Evolutionary conservation across 2,113 vertebrate genomes (phyloP), one percentile per base, ranked within the genome.

Genomic region (Seriola quinqueradiata): DNA sequence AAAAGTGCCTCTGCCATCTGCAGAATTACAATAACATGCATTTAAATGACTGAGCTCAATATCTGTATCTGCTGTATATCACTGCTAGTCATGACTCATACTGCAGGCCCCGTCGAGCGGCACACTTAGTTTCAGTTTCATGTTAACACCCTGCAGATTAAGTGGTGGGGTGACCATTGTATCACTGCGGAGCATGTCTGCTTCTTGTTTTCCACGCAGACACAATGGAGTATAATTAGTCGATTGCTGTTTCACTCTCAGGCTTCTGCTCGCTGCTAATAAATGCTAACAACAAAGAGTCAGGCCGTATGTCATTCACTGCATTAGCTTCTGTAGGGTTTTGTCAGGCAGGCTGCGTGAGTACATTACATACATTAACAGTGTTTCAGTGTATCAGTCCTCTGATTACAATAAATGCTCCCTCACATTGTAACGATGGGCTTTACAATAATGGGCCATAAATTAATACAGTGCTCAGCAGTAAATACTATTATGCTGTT

Each of bases 371-470:
- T 90, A 90, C 92, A 93, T 94, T 94, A 92, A 86, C 85, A 5
- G 73, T 75, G 81, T 90, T 90, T 91, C 83, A 84, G 88, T 88
- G 74, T 90, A 75, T 85, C 77, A 79, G 84, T 68, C 77, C 81
- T 86, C 73, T 82, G 92, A 90, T 92, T 92, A 91, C 92, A 90
- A 90, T 87, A 88, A 92, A 90, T 70, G 84, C 85, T 85, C 75
- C 70, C 77, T 88, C 54, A 46, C 85, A 82, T 85, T 89, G 87
- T 84, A 92, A 90, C 73, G 58, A 87, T 81, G 79, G 87, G 75
- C 82, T 92, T 85, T 84, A 94, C 93, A 93, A 95, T 93, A 94
- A 93, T 91, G 86, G 90, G 63, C 76, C 92, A 90, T 95, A 94
- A 95, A 95, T 95, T 93, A 95, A 94, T 91, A 90, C 89, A 79